Evolutionary conservation across 2,888 invertebrate genomes (phyloP), one percentile per base, ranked within the genome.

Genomic region (Nowickia ferox): DNA sequence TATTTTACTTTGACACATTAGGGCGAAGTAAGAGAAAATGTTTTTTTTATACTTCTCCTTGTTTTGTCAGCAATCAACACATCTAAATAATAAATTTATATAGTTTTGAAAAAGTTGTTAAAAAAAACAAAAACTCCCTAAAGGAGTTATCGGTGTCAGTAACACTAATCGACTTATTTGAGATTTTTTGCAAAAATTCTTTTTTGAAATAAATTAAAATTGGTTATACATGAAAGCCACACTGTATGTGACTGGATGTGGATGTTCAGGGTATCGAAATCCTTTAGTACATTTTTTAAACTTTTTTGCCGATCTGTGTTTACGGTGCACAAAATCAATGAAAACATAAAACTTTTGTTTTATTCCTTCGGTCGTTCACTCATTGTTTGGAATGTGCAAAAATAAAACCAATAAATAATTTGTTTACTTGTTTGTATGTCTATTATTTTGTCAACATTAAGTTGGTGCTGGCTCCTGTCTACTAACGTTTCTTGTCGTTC

Each of bases 21-120:
- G 65, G 38, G 44, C 46, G 22, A 59, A 66, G 22, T 66, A 77
- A 51, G 11, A 17, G 13, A 9, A 77, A n/a, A 77, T 42, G 0
- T 40, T 48, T 44, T 61, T 38, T 3, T 40, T 59, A 22, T n/a
- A n/a, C n/a, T 30, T 30, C 0, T 30, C n/a, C 1, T 40, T 59
- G 19, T 30, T 6, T 30, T 30, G 11, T 6, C 9, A 65, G 22
- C 46, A 77, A 78, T 74, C 65, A 86, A 71, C 65, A 72, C 66
- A 83, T 83, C 83, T 83, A 63, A 80, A 83, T 83, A 76, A 86
- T 83, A 86, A 86, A 80, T 86, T 86, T 76, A 76, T 83, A 79
- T 83, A 76, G 75, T 80, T 86, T 79, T 40, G 30, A 44, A 86
- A 78, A 22, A 79, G 38, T 57, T 38, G 42, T 15, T 48, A 30